These are phyloP conservation scores for Ctena decussata DNA, from an alignment of 2,888 invertebrate genomes.

Conservation along the genomic window DNA sequence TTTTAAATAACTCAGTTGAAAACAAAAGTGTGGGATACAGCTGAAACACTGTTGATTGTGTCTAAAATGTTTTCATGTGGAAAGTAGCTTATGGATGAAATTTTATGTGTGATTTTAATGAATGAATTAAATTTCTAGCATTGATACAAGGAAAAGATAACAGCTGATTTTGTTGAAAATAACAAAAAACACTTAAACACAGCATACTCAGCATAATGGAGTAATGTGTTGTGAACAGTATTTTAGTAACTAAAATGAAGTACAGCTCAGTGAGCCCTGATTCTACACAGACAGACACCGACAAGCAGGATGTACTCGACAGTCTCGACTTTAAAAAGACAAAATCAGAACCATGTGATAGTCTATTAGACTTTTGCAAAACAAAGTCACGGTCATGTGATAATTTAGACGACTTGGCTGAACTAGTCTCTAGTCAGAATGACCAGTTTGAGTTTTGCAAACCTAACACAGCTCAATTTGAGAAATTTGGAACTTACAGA, in stretches of 20 bases:
- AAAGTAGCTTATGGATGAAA: no score
- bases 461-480: background rate
- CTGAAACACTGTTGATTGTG: no score
- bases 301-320: constrained; percentile 48
- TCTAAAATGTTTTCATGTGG: no score
- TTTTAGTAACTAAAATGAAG: constrained; percentile 62
- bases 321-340: constrained; percentile 48
- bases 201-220: no score
- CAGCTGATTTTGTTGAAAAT: no score
- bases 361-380: constrained; percentile 57
- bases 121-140: no score
- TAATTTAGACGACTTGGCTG: constrained; percentile 21
- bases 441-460: background rate
- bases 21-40: no score
- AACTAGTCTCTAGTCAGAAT: background rate
- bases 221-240: no score
- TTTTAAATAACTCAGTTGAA: background rate
- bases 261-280: constrained; percentile 62
- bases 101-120: no score
- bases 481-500: background rate
- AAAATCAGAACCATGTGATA: constrained; percentile 50
- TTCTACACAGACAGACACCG: constrained; percentile 65
- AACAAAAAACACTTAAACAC: no score
- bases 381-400: constrained; percentile 52
- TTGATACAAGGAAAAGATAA: no score